Evolutionary conservation across 2,888 invertebrate genomes (phyloP).

Genomic region (Neoascia interrupta): DNA sequence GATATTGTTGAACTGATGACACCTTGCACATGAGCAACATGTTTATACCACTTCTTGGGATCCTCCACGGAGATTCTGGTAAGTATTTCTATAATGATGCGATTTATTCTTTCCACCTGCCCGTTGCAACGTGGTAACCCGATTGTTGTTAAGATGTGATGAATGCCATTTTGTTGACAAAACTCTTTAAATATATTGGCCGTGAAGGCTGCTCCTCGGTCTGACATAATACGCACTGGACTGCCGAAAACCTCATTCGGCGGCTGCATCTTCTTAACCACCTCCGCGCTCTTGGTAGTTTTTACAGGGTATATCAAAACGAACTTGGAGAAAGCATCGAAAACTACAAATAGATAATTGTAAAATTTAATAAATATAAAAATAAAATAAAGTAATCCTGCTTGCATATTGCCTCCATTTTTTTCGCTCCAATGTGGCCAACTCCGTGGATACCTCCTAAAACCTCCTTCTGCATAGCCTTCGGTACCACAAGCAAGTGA

Average conservation of each 20-base stretch:
- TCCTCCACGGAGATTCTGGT: neutral
- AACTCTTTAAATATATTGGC: constrained; percentile 41
- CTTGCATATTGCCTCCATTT: too few species aligned
- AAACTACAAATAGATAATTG: neutral
- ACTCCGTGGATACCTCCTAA: too few species aligned
- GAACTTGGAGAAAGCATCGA: neutral
- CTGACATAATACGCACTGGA: constrained; percentile 46
- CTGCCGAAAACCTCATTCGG: constrained; percentile 37
- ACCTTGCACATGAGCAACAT: constrained; percentile 20
- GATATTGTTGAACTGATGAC: constrained; percentile 11
- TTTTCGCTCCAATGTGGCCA: too few species aligned
- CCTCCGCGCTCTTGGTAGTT: constrained; percentile 19
- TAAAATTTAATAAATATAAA: too few species aligned
- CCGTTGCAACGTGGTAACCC: constrained; percentile 47
- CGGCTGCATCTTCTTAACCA: neutral
- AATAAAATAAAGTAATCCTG: too few species aligned
- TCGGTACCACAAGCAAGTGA: too few species aligned
- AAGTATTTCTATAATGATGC: constrained; percentile 2
- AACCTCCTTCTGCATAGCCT: too few species aligned
- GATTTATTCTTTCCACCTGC: constrained; percentile 24
- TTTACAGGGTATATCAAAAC: constrained; percentile 2
- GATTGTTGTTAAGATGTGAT: constrained; percentile 29
- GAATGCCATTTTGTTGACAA: constrained; percentile 15
- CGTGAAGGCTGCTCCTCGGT: constrained; percentile 50
- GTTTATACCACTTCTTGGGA: neutral